Conservation (phyloP, 1,140 invertebrate species). For the Sesamia nonagrioides region DNA sequence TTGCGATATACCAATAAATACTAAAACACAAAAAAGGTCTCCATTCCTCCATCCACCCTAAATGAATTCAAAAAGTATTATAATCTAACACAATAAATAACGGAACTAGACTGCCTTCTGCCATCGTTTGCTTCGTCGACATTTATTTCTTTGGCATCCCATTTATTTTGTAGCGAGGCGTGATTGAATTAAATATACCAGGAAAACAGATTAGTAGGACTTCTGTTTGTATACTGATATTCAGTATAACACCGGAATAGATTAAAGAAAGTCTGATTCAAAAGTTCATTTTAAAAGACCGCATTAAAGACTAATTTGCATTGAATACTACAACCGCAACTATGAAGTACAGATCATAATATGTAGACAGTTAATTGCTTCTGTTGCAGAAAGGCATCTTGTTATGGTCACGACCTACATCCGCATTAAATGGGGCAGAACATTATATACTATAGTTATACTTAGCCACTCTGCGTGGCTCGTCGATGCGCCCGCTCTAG, state of each 20-base stretch:
- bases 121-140: constrained; percentile 11
- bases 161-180: constrained; percentile 3
- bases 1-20: background rate
- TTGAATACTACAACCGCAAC: constrained; percentile 1
- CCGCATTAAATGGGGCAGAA: constrained; percentile 53
- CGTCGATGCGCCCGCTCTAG: constrained; percentile 53
- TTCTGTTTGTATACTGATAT: background rate
- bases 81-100: constrained; percentile 15
- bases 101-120: background rate
- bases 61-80: constrained; percentile 16
- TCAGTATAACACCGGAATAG: background rate
- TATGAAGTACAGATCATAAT: background rate
- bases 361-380: constrained; percentile 25
- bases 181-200: constrained; percentile 10
- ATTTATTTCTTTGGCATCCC: constrained; percentile 33
- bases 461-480: constrained; percentile 30
- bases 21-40: background rate
- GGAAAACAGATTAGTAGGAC: background rate
- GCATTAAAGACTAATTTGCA: background rate
- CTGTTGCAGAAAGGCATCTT: constrained; percentile 32
- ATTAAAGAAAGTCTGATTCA: background rate
- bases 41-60: background rate
- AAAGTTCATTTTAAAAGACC: background rate
- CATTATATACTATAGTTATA: constrained; percentile 47
- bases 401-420: constrained; percentile 52